Percentiles rank a stretch among this genome's conserved stretches.
These are phyloP conservation scores for Idaea aversata DNA, from an alignment of 2,888 invertebrate species.

Conservation along the genomic window DNA sequence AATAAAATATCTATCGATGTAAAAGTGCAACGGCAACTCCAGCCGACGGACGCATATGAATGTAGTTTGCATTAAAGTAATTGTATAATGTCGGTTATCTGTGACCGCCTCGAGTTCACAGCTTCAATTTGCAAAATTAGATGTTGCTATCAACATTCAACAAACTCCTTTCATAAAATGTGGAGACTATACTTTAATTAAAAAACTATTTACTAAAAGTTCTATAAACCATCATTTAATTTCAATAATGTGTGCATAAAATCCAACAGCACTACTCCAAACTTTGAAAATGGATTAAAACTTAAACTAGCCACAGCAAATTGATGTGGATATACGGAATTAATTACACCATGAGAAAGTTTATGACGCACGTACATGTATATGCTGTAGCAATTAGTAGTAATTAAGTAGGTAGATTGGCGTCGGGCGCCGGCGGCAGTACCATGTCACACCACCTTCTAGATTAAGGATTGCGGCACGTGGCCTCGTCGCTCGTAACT, in stretches of 20 bases:
- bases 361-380: slow-evolving; percentile 66
- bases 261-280: background rate
- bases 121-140: slow-evolving; percentile 62
- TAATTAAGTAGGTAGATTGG: slow-evolving; percentile 69
- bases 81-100: slow-evolving; percentile 47
- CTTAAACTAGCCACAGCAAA: slow-evolving; percentile 5
- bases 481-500: slow-evolving; percentile 68
- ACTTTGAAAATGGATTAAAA: background rate
- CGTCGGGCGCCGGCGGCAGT: slow-evolving; percentile 46
- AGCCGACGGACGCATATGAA: slow-evolving; percentile 47
- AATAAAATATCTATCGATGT: slow-evolving; percentile 65
- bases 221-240: background rate
- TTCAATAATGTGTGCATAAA: background rate
- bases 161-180: slow-evolving; percentile 42
- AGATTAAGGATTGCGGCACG: slow-evolving; percentile 69
- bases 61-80: slow-evolving; percentile 63
- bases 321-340: slow-evolving; percentile 49
- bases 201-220: slow-evolving; percentile 20
- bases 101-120: slow-evolving; percentile 47
- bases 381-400: slow-evolving; percentile 73
- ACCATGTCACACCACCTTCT: slow-evolving; percentile 57
- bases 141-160: slow-evolving; percentile 43
- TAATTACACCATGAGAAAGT: slow-evolving; percentile 60
- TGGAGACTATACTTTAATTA: slow-evolving; percentile 36
- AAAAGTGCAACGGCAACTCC: slow-evolving; percentile 37